phyloP scores from a whole-genome alignment of 2,797 vertebrate genomes.

The Alcedo atthis region DNA sequence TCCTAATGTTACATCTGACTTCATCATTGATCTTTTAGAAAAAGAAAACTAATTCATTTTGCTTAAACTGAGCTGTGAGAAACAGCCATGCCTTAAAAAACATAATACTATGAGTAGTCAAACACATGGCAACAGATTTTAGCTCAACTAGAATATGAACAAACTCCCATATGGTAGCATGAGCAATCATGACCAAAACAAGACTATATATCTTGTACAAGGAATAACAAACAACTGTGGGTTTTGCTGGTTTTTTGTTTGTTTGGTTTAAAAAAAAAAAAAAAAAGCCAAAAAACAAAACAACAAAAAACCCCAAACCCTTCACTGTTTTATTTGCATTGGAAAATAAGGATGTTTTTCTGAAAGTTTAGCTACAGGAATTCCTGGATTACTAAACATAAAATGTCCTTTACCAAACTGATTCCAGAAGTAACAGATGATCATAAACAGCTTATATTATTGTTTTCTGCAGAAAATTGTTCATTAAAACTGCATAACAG shows the following conservation, averaged over 20 bases:
- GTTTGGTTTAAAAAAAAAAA: background rate
- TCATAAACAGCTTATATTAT: constrained; percentile 1
- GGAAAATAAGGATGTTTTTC: constrained; percentile 23
- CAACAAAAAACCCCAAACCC: too few species aligned
- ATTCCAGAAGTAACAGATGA: constrained; percentile 41
- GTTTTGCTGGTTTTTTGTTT: too few species aligned
- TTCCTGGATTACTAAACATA: constrained; percentile 26
- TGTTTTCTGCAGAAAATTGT: background rate
- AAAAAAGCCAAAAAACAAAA: background rate
- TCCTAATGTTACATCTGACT: background rate
- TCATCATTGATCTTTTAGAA: background rate
- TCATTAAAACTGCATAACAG: background rate
- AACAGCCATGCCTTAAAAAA: constrained; percentile 38
- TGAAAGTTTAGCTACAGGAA: constrained; percentile 24
- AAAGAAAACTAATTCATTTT: background rate
- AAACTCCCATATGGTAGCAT: constrained; percentile 69
- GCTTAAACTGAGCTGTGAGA: constrained; percentile 25
- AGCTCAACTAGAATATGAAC: constrained; percentile 45
- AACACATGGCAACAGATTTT: constrained; percentile 68
- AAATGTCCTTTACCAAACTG: background rate
- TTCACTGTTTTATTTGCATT: constrained; percentile 15
- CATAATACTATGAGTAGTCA: constrained; percentile 45
- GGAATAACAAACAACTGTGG: constrained; percentile 43
- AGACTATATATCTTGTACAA: constrained; percentile 49
- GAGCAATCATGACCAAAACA: constrained; percentile 71